Evolutionary conservation across 2,113 vertebrate species (phyloP).

Genomic region (Melanocharis versteri): DNA sequence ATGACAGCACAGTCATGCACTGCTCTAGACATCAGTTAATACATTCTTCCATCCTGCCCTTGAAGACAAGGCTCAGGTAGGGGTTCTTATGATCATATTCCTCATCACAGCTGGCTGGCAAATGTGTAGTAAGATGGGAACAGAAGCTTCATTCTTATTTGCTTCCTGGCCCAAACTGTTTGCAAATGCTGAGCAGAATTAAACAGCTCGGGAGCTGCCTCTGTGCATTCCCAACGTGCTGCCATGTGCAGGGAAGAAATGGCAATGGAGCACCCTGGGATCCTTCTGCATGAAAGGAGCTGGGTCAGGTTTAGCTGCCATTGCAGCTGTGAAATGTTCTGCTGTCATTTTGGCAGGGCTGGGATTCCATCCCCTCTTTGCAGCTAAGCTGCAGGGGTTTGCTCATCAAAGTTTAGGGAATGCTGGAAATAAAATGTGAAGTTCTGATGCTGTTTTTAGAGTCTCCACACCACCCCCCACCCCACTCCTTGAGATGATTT

Average conservation of each 20-base stretch:
- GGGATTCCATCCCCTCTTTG: neutral
- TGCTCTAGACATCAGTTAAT: neutral
- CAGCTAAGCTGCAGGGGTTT: neutral
- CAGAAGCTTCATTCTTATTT: neutral
- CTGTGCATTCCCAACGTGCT: neutral
- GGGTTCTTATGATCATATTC: neutral
- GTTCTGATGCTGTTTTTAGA: slow-evolving; percentile 32
- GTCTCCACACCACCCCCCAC: neutral
- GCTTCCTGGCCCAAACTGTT: neutral
- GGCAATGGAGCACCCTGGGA: neutral
- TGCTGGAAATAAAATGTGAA: neutral
- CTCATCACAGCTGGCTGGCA: slow-evolving; percentile 12
- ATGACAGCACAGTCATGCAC: neutral
- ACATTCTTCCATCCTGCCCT: neutral
- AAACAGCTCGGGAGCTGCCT: neutral
- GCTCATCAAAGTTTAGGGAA: neutral
- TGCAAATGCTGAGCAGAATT: neutral
- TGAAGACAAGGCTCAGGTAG: neutral
- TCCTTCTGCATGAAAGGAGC: neutral
- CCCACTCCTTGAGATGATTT: slow-evolving; percentile 10
- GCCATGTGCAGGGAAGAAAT: neutral
- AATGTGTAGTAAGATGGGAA: neutral
- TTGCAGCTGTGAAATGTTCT: neutral
- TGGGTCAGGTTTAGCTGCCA: neutral
- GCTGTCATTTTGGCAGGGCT: neutral